Conservation (phyloP, 1,140 invertebrate species). For the Prorops nasuta region DNA sequence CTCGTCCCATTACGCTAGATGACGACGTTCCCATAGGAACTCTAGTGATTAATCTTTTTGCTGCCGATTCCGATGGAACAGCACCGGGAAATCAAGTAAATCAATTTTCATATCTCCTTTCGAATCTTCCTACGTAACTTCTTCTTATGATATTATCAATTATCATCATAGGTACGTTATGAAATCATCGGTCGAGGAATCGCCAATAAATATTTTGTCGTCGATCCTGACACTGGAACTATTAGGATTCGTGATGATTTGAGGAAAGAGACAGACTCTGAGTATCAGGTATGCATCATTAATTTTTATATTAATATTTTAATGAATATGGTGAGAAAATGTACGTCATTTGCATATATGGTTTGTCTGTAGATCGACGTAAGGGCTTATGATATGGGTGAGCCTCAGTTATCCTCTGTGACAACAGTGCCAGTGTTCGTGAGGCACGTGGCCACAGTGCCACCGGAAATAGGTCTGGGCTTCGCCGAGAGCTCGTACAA, state of each 20-base stretch:
- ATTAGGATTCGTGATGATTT: slow-evolving; percentile 78
- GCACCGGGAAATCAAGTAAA: slow-evolving; percentile 75
- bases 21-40: slow-evolving; percentile 80
- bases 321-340: slow-evolving; percentile 1
- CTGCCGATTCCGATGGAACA: slow-evolving; percentile 79
- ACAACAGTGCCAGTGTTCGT: slow-evolving; percentile 80
- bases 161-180: slow-evolving; percentile 63
- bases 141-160: not conserved
- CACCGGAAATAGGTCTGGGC: slow-evolving; percentile 70
- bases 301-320: slow-evolving; percentile 5
- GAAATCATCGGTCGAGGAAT: slow-evolving; percentile 79
- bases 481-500: slow-evolving; percentile 83
- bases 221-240: slow-evolving; percentile 79
- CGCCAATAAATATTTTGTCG: slow-evolving; percentile 79
- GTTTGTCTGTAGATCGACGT: slow-evolving; percentile 65
- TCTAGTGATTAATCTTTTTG: slow-evolving; percentile 73
- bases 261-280: slow-evolving; percentile 78
- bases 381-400: slow-evolving; percentile 81
- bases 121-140: not conserved
- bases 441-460: slow-evolving; percentile 69
- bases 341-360: slow-evolving; percentile 3
- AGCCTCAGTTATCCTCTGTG: slow-evolving; percentile 78
- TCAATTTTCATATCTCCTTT: slow-evolving; percentile 7
- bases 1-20: slow-evolving; percentile 77
- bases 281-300: slow-evolving; percentile 67